A percentile compares a stretch with the other conserved stretches of the same genome.
phyloP scores from a whole-genome alignment of 2,888 invertebrate species.

The Theretra japonica region DNA sequence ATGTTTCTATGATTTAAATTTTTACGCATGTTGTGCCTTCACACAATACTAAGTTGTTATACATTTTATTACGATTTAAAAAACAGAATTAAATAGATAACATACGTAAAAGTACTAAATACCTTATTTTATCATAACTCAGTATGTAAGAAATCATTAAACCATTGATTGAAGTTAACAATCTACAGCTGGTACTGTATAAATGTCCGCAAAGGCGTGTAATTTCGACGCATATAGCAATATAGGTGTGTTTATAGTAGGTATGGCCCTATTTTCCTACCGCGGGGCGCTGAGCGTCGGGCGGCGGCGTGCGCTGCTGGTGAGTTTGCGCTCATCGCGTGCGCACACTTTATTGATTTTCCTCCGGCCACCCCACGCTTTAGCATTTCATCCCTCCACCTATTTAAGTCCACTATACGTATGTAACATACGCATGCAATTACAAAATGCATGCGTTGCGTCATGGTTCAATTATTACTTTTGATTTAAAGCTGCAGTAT shows the following conservation, averaged over 20 bases:
- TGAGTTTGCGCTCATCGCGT: conserved; percentile 69
- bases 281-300: conserved; percentile 21
- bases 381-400: conserved; percentile 50
- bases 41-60: too few relatives aligned
- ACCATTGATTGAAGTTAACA: background rate
- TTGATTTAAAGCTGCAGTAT: background rate
- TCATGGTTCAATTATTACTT: conserved; percentile 14
- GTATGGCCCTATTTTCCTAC: conserved; percentile 21
- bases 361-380: conserved; percentile 49
- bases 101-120: too few relatives aligned
- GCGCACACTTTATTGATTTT: conserved; percentile 75
- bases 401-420: conserved; percentile 40
- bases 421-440: conserved; percentile 32
- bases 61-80: too few relatives aligned
- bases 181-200: background rate
- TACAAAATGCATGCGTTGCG: conserved; percentile 31
- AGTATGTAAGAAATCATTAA: background rate
- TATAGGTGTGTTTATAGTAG: background rate
- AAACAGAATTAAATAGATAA: too few relatives aligned
- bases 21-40: too few relatives aligned
- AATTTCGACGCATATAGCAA: background rate
- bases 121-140: too few relatives aligned
- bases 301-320: conserved; percentile 37
- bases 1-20: too few relatives aligned
- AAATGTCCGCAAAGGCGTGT: background rate